Conservation (phyloP, 1,140 invertebrate species). For the Drosophila orena region DNA sequence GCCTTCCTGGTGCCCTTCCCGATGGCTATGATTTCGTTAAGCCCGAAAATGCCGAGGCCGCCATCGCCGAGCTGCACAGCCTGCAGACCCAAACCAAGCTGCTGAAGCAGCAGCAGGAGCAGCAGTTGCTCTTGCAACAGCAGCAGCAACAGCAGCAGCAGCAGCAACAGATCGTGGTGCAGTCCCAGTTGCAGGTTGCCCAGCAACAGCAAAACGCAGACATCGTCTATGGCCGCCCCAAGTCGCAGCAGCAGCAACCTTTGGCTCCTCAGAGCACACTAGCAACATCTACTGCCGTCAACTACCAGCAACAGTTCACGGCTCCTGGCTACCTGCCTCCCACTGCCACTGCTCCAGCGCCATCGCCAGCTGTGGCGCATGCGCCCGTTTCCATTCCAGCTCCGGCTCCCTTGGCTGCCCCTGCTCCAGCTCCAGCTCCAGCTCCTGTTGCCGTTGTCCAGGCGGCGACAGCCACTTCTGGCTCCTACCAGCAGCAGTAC, state of each 20-base stretch:
- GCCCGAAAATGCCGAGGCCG: constrained; percentile 71
- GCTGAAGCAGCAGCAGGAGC: constrained; percentile 65
- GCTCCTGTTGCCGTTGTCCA: constrained; percentile 12
- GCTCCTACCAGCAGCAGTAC: constrained; percentile 18
- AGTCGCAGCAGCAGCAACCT: constrained; percentile 32
- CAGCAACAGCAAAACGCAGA: constrained; percentile 42
- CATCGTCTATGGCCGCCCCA: constrained; percentile 29
- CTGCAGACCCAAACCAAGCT: constrained; percentile 66
- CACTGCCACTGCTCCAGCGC: neutral
- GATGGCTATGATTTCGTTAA: constrained; percentile 75
- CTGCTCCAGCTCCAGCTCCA: constrained; percentile 1
- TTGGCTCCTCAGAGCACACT: constrained; percentile 10
- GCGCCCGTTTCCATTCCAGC: constrained; percentile 14
- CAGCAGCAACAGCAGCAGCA: constrained; percentile 12
- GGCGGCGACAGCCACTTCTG: constrained; percentile 2
- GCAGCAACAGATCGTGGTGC: constrained; percentile 42
- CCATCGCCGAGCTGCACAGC: constrained; percentile 76
- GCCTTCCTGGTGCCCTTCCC: constrained; percentile 50
- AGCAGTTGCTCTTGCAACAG: constrained; percentile 26
- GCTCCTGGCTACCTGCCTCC: constrained; percentile 45
- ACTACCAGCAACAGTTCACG: constrained; percentile 14
- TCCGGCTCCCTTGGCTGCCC: constrained; percentile 14
- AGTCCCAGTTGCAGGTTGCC: constrained; percentile 47
- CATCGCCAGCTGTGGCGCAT: neutral
- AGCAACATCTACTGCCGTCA: neutral